Evolutionary conservation across 2,113 vertebrate genomes (phyloP).

Genomic region (Centropristis striata): DNA sequence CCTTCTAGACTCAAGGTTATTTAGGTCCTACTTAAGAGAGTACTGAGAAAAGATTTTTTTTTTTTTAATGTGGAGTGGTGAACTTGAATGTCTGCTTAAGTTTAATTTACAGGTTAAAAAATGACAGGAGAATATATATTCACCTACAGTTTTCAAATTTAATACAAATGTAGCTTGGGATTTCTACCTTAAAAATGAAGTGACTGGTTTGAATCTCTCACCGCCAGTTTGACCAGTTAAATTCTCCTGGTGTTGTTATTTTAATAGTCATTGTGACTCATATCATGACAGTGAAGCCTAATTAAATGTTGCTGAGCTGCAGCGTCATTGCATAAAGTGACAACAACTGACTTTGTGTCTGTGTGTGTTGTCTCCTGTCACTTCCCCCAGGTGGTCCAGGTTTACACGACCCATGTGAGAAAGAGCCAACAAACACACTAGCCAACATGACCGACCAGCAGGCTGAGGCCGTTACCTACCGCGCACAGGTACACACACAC

Average conservation of each 20-base stretch:
- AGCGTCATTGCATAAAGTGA: slow-evolving; percentile 13
- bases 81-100: neutral
- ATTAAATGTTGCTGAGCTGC: slow-evolving; percentile 39
- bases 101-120: neutral
- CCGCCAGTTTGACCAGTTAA: neutral
- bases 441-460: slow-evolving; percentile 92
- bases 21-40: neutral
- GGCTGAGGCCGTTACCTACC: slow-evolving; percentile 95
- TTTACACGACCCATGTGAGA: slow-evolving; percentile 97
- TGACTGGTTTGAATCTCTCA: slow-evolving; percentile 1
- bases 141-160: slow-evolving; percentile 1
- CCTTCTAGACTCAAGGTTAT: neutral
- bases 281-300: slow-evolving; percentile 10
- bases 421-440: slow-evolving; percentile 94
- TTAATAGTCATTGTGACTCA: neutral
- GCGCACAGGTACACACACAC: slow-evolving; percentile 91
- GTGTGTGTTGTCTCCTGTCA: slow-evolving; percentile 27
- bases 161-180: neutral
- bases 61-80: neutral
- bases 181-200: neutral
- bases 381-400: slow-evolving; percentile 92
- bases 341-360: slow-evolving; percentile 25
- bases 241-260: neutral
- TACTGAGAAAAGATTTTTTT: neutral
- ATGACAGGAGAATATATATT: slow-evolving; percentile 8